phyloP scores from a whole-genome alignment of 2,797 vertebrate genomes.

The Chiloscyllium punctatum region DNA sequence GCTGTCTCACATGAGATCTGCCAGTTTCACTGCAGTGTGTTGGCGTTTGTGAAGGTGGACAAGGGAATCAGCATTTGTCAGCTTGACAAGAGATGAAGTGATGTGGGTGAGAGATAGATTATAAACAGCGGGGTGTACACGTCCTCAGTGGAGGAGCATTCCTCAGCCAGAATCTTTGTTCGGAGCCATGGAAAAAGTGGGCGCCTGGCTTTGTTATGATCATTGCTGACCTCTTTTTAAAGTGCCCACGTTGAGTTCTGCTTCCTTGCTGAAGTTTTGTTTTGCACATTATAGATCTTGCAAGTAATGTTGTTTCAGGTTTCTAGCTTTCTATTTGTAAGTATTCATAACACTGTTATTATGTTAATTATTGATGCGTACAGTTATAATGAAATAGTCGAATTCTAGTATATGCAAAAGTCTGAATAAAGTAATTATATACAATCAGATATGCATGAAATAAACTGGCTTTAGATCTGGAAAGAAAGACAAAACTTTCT shows the following conservation, averaged over 20 bases:
- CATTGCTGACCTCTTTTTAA: not conserved
- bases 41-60: constrained; percentile 24
- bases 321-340: not conserved
- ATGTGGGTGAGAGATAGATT: constrained; percentile 27
- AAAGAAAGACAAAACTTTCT: not conserved
- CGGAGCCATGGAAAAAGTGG: not conserved
- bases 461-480: not conserved
- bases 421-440: constrained; percentile 13
- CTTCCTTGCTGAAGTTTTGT: not conserved
- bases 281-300: not conserved
- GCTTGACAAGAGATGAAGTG: not conserved
- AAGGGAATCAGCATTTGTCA: constrained; percentile 10
- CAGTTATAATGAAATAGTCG: not conserved
- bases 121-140: constrained; percentile 8
- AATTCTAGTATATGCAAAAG: not conserved
- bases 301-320: not conserved
- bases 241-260: not conserved
- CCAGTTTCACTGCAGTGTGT: not conserved
- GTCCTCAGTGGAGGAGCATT: not conserved
- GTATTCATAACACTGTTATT: not conserved
- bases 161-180: not conserved
- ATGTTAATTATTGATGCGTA: not conserved
- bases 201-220: not conserved
- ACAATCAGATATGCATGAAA: not conserved
- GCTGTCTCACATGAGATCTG: not conserved